Percentiles rank a stretch among this genome's conserved stretches.
These are phyloP conservation scores for Aphelinus certus DNA, from an alignment of 1,140 invertebrate species.

Conservation along the genomic window DNA sequence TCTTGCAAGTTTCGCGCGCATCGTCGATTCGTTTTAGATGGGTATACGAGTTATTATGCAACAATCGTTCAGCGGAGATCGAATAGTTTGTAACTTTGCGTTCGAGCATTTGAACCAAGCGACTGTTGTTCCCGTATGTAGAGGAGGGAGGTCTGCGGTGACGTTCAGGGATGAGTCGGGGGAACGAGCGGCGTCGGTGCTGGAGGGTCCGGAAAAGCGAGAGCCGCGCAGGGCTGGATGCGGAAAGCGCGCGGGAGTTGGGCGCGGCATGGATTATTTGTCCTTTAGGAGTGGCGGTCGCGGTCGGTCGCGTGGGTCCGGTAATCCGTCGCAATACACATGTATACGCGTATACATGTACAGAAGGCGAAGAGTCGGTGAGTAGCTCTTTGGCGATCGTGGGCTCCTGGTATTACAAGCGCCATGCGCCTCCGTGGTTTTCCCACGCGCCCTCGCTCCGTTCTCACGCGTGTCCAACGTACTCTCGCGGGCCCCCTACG, in stretches of 20 bases:
- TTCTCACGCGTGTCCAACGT: constrained; percentile 57
- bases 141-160: constrained; percentile 67
- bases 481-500: neutral
- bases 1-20: too few species aligned
- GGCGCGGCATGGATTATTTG: constrained; percentile 28
- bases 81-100: constrained; percentile 65
- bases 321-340: constrained; percentile 3
- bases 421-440: constrained; percentile 63
- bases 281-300: neutral
- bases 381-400: constrained; percentile 47
- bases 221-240: constrained; percentile 79
- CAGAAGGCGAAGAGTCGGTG: neutral
- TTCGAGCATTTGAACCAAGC: constrained; percentile 76
- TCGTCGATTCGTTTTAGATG: neutral
- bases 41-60: neutral
- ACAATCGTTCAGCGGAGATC: neutral
- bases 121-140: constrained; percentile 47
- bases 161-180: constrained; percentile 85
- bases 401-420: constrained; percentile 60
- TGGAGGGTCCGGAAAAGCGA: constrained; percentile 79
- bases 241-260: constrained; percentile 82
- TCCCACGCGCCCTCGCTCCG: constrained; percentile 62
- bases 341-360: neutral
- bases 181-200: constrained; percentile 75
- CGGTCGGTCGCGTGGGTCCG: neutral